phyloP scores from a whole-genome alignment of 2,888 invertebrate species.

The Gibbula magus region DNA sequence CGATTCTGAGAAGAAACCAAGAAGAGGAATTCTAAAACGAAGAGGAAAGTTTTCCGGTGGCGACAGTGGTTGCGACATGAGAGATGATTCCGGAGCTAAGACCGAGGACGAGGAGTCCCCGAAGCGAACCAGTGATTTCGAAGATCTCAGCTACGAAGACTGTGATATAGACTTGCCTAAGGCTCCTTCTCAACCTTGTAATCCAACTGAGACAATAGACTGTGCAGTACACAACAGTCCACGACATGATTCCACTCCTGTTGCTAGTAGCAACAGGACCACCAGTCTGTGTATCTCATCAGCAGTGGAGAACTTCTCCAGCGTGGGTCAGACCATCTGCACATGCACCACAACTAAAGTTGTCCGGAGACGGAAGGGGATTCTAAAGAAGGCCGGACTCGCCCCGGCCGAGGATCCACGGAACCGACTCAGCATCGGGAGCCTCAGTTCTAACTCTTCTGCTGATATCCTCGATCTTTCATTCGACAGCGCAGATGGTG shows the following conservation, averaged over 20 bases:
- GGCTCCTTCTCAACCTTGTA: background rate
- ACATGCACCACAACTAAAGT: conserved; percentile 36
- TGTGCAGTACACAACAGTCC: background rate
- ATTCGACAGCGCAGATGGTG: conserved; percentile 69
- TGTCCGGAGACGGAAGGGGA: conserved; percentile 58
- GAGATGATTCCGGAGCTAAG: conserved; percentile 44
- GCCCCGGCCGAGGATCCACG: conserved; percentile 50
- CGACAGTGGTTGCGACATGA: conserved; percentile 63
- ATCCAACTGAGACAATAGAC: background rate
- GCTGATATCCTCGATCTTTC: conserved; percentile 72
- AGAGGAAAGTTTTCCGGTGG: conserved; percentile 64
- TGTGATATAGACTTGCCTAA: conserved; percentile 14
- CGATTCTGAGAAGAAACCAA: conserved; percentile 67
- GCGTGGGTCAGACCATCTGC: background rate
- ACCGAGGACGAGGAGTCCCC: conserved; percentile 8
- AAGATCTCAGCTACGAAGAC: conserved; percentile 20
- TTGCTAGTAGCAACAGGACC: background rate
- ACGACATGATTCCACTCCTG: background rate
- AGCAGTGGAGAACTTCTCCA: background rate
- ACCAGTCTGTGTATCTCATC: background rate
- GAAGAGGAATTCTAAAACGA: conserved; percentile 67
- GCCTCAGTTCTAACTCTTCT: conserved; percentile 71
- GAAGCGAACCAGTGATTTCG: conserved; percentile 15
- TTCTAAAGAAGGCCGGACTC: conserved; percentile 55
- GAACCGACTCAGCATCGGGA: conserved; percentile 69